Evolutionary conservation across 2,113 vertebrate genomes (phyloP).

Genomic region (Ictalurus furcatus): DNA sequence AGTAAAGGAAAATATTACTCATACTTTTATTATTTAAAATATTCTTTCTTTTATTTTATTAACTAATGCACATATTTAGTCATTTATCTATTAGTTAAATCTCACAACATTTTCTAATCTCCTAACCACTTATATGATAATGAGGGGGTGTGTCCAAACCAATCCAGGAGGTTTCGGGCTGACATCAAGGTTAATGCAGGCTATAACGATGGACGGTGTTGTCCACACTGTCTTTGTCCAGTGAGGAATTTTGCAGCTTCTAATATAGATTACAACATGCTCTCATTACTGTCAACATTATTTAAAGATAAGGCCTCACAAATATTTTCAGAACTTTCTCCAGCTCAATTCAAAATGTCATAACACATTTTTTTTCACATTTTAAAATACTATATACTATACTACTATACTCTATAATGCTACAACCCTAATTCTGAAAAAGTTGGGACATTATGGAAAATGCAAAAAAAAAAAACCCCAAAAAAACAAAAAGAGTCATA

Average conservation of each 20-base stretch:
- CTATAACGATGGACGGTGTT: neutral
- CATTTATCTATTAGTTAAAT: neutral
- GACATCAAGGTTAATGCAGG: neutral
- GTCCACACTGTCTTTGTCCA: neutral
- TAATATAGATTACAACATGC: neutral
- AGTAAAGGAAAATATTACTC: neutral
- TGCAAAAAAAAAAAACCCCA: too few species aligned
- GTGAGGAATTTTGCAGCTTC: neutral
- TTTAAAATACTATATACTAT: neutral
- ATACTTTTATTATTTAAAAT: neutral
- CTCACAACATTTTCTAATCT: neutral
- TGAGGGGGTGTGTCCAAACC: neutral
- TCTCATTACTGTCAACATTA: neutral
- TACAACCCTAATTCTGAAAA: too few species aligned
- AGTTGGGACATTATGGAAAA: too few species aligned
- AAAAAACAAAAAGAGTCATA: too few species aligned
- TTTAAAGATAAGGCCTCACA: neutral
- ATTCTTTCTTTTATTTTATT: neutral
- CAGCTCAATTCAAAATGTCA: too few species aligned
- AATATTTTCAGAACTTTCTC: neutral
- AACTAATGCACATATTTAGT: neutral
- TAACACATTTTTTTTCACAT: neutral
- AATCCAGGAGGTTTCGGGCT: neutral
- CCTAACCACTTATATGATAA: neutral
- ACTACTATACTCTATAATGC: too few species aligned